Percentiles rank a stretch among this genome's conserved stretches.
phyloP scores from a whole-genome alignment of 2,113 vertebrate species.

The Tachycineta bicolor region DNA sequence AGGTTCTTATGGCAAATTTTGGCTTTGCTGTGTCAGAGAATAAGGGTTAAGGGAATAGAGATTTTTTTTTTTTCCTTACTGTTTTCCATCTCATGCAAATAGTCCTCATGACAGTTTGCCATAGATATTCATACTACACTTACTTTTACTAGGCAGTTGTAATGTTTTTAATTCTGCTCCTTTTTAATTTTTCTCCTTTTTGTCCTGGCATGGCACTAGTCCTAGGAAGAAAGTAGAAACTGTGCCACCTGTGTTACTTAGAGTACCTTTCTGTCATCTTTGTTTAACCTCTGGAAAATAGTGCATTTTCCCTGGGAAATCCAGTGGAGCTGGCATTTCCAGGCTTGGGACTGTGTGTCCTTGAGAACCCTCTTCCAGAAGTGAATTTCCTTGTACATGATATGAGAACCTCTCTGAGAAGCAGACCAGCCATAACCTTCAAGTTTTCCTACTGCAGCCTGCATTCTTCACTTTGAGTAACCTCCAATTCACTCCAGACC shows the following conservation, averaged over 20 bases:
- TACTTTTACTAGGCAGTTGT: background rate
- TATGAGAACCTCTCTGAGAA: background rate
- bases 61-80: background rate
- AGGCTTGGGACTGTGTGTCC: background rate
- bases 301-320: background rate
- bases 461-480: background rate
- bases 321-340: background rate
- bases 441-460: background rate
- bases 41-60: background rate
- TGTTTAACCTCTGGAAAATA: background rate
- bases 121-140: background rate
- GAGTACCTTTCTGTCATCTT: background rate
- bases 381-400: background rate
- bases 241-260: background rate
- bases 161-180: background rate
- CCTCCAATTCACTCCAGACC: background rate
- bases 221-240: background rate
- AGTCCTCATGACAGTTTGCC: background rate
- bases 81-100: background rate
- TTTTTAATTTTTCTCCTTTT: background rate
- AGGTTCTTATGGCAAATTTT: background rate
- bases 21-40: background rate
- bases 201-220: background rate
- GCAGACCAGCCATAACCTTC: background rate
- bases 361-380: background rate